Conservation (phyloP, 2,113 vertebrate species). For the Caracal caracal region DNA sequence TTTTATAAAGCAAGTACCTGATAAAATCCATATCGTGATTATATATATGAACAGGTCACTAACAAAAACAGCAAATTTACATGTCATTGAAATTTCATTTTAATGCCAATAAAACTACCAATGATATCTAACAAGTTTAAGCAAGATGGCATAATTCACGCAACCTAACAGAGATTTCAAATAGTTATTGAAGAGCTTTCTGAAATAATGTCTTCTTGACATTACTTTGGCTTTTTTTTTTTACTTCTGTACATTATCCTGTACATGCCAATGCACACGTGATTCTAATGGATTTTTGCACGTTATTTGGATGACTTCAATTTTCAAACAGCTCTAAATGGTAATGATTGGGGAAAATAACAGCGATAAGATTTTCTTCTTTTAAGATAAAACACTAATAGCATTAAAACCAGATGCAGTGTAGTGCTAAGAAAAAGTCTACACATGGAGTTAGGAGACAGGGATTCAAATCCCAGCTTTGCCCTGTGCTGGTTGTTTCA, state of each 20-base stretch:
- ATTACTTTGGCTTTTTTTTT: neutral
- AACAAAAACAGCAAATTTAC: conserved; percentile 24
- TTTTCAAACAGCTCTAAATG: conserved; percentile 32
- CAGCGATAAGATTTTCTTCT: neutral
- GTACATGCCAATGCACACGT: neutral
- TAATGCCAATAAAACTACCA: neutral
- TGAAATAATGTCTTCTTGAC: neutral
- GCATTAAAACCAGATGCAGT: neutral
- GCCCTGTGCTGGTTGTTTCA: neutral
- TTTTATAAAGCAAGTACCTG: conserved; percentile 2
- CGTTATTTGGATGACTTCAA: neutral
- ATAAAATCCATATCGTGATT: neutral
- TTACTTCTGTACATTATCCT: neutral
- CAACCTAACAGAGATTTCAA: neutral
- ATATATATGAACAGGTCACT: neutral
- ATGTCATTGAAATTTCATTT: conserved; percentile 30
- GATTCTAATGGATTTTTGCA: conserved; percentile 10
- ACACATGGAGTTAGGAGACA: neutral
- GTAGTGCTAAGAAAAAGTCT: neutral
- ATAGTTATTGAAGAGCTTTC: neutral
- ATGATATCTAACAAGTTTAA: neutral
- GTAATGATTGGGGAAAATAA: neutral
- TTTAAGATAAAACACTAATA: conserved; percentile 6
- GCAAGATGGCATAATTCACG: neutral
- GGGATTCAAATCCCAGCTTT: neutral